Percentiles rank a stretch among this genome's conserved stretches.
phyloP scores from a whole-genome alignment of 2,113 vertebrate species.

The Platycercus adscitus region DNA sequence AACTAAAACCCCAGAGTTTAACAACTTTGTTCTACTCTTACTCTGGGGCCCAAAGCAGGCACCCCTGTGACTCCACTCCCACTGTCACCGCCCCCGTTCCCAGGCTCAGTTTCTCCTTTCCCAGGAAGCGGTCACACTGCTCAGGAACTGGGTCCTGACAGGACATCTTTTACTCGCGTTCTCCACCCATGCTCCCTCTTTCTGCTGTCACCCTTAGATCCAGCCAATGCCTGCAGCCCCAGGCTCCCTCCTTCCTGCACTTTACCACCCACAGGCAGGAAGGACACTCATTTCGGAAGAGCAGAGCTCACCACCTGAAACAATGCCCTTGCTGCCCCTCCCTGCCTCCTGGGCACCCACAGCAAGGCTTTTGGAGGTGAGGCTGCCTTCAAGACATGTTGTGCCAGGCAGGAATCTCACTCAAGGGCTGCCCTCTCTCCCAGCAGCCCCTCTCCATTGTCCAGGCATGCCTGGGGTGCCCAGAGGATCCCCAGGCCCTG shows the following conservation, averaged over 20 bases:
- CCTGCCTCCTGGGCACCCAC: not conserved
- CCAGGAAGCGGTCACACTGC: not conserved
- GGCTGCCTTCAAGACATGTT: fast-evolving
- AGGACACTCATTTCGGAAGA: fast-evolving
- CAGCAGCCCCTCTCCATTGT: not conserved
- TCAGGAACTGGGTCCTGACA: not conserved
- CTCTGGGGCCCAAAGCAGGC: not conserved
- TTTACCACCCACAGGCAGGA: not conserved
- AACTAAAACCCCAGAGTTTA: not conserved
- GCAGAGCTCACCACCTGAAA: not conserved
- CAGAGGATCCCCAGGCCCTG: not conserved
- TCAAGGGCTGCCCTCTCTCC: not conserved
- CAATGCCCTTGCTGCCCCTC: not conserved
- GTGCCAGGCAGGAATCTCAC: not conserved
- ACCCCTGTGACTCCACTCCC: too few species aligned
- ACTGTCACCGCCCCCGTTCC: not conserved
- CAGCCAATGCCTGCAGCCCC: not conserved
- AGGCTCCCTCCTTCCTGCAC: not conserved
- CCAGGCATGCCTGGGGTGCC: not conserved
- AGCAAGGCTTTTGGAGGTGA: not conserved
- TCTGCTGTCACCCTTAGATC: not conserved
- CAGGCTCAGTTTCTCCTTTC: not conserved
- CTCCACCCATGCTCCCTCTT: not conserved
- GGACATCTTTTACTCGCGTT: not conserved
- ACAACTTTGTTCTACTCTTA: not conserved